Evolutionary conservation across 35 echinoderm and acorn worm species (phyloP).

Genomic region (Eucidaris tribuloides): DNA sequence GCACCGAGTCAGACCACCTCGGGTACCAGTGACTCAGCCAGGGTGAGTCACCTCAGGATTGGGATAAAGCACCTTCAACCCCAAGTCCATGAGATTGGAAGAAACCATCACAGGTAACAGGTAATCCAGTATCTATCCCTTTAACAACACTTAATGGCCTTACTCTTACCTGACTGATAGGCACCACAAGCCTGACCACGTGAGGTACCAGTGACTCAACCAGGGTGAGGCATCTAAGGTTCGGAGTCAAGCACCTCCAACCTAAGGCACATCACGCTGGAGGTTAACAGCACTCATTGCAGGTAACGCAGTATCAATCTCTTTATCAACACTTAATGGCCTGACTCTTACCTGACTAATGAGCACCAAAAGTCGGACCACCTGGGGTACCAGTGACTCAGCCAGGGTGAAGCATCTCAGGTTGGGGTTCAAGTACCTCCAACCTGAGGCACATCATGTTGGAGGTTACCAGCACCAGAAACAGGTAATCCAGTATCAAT

Average conservation of each 20-base stretch:
- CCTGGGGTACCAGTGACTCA: constrained; percentile 52
- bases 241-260: constrained; percentile 36
- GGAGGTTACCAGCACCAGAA: constrained; percentile 60
- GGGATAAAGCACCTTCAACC: constrained; percentile 28
- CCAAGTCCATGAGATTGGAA: too few species aligned
- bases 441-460: too few species aligned
- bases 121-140: constrained; percentile 46
- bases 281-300: constrained; percentile 35
- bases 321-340: too few species aligned
- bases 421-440: constrained; percentile 49
- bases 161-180: constrained; percentile 59
- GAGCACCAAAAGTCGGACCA: constrained; percentile 62
- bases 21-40: constrained; percentile 41
- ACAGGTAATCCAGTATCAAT: constrained; percentile 54
- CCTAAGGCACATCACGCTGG: constrained; percentile 56
- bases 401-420: constrained; percentile 40
- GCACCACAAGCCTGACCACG: constrained; percentile 48
- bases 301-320: constrained; percentile 45
- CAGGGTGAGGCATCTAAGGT: constrained; percentile 9
- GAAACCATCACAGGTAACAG: constrained; percentile 50
- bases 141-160: too few species aligned
- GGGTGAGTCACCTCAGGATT: constrained; percentile 11
- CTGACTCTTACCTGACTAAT: constrained; percentile 81
- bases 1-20: constrained; percentile 44
- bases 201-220: constrained; percentile 45